Evolutionary conservation across 2,797 vertebrate species (phyloP), one percentile per base, ranked within the genome.

Genomic region (Falco rusticolus): DNA sequence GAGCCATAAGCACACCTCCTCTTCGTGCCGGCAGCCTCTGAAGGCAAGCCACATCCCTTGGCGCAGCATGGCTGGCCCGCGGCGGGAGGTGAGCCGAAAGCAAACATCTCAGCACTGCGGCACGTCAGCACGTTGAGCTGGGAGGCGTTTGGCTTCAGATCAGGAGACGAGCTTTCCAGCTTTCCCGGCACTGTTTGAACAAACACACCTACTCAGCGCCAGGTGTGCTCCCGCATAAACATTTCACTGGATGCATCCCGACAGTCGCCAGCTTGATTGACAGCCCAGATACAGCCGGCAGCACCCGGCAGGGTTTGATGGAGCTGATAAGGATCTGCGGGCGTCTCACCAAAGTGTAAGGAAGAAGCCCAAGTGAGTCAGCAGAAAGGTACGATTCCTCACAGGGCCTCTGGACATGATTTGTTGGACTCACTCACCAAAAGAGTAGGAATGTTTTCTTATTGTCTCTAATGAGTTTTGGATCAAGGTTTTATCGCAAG

Each of bases 391-490:
- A 84, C 8, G 1, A 15, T 19, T 91, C 54, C 53, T 39, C 29
- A 17, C 2, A 48, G 57, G 10, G 66, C 91, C 78, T 65, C 84
- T 70, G 81, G 86, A 63, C 71, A 37, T 2, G 14, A 21, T 56
- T 61, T 89, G 66, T 77, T 90, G 86, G 83, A 26, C 43, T 84
- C 69, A 92, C 19, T 37, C 81, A 22, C 45, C 0, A 1, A 54
- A 66, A 1, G 39, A 92, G 88, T 53, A n/a, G 53, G 84, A 93
- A 54, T 56, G 47, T 76, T 95, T 90, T 87, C 87, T 65, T 84
- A 25, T 48, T 91, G 82, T 92, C 85, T 61, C 54, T 85, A 80
- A 92, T 59, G 92, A 70, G 70, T 56, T 96, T 93, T 87, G 90
- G 86, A 96, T 95, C n/a, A 29, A 70, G 64, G 71, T 84, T 89